Evolutionary conservation across 2,113 vertebrate genomes (phyloP).

Genomic region (Serinus canaria): DNA sequence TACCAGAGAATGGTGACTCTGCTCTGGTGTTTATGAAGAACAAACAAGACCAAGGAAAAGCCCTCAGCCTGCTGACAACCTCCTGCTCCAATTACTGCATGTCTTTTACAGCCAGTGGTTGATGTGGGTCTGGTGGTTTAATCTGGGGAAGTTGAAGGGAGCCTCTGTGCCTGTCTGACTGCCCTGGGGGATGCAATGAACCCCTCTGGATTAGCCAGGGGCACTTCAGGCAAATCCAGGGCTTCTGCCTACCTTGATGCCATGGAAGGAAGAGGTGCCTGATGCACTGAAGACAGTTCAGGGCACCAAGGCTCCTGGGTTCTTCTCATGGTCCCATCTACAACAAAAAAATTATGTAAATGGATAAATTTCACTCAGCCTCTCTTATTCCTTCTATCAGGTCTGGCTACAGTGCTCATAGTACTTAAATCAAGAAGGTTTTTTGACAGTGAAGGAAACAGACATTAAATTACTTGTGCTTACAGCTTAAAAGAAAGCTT

Average conservation of each 20-base stretch:
- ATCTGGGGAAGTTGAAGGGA: background rate
- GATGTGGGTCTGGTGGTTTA: background rate
- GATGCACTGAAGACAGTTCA: background rate
- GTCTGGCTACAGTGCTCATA: background rate
- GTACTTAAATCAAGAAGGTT: background rate
- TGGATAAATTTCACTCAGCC: background rate
- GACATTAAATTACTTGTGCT: background rate
- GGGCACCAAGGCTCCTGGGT: background rate
- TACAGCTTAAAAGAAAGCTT: background rate
- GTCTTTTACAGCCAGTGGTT: background rate
- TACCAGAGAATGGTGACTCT: background rate
- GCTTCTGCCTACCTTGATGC: background rate
- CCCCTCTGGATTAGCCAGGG: background rate
- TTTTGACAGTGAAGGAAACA: background rate
- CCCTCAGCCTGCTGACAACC: background rate
- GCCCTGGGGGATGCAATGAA: background rate
- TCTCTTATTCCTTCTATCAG: background rate
- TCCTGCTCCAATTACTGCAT: background rate
- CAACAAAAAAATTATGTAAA: background rate
- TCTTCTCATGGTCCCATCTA: background rate
- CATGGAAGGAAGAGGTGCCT: background rate
- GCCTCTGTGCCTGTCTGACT: background rate
- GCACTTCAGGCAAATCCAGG: background rate
- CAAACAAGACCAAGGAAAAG: constrained; percentile 33
- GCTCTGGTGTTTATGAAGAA: constrained; percentile 34